phyloP scores from a whole-genome alignment of 1,140 invertebrate genomes.

The Doryteuthis pealeii region DNA sequence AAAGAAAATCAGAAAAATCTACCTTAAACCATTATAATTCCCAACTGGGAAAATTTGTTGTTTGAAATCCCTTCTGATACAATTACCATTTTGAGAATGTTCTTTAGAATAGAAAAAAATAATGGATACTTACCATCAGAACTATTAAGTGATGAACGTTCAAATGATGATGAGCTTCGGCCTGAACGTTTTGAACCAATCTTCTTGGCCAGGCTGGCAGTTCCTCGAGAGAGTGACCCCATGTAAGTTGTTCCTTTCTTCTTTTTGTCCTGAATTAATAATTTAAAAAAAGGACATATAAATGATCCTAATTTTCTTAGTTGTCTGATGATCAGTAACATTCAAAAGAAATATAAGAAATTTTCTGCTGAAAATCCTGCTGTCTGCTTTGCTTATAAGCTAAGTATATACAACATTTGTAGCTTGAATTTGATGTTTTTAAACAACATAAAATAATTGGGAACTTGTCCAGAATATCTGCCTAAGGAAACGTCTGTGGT shows the following conservation, averaged over 20 bases:
- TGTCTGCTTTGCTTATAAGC: too few relatives aligned
- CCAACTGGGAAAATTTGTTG: too few relatives aligned
- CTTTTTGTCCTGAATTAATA: constrained; percentile 1
- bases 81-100: too few relatives aligned
- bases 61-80: too few relatives aligned
- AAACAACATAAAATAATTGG: too few relatives aligned
- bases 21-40: too few relatives aligned
- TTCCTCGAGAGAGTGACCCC: constrained; percentile 8
- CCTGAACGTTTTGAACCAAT: background rate
- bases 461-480: too few relatives aligned
- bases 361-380: background rate
- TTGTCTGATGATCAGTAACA: background rate
- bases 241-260: background rate
- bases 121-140: constrained; percentile 11
- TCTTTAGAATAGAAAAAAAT: too few relatives aligned
- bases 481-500: too few relatives aligned
- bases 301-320: background rate
- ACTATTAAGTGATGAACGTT: background rate
- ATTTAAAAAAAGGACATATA: background rate
- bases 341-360: background rate
- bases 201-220: constrained; percentile 1
- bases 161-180: background rate
- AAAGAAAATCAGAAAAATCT: too few relatives aligned
- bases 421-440: too few relatives aligned
- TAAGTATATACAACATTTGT: too few relatives aligned